Evolutionary conservation across 2,888 invertebrate species (phyloP).

Genomic region (Alloplasta piceator): DNA sequence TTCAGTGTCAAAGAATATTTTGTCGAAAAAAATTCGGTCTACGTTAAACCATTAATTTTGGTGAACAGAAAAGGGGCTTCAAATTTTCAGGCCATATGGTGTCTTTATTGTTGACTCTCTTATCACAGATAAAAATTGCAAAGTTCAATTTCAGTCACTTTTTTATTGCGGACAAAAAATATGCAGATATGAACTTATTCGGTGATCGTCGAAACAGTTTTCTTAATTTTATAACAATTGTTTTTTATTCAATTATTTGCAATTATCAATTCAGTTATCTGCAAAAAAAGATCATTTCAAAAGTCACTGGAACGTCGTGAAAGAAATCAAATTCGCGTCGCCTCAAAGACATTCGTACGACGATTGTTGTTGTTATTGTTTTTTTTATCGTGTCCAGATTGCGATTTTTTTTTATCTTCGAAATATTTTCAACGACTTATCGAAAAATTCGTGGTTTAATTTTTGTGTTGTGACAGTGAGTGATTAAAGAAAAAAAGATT

Average conservation of each 20-base stretch:
- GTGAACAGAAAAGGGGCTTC: neutral
- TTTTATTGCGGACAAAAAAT: no score
- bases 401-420: constrained; percentile 13
- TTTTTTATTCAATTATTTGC: neutral
- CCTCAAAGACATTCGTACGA: neutral
- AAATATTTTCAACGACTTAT: neutral
- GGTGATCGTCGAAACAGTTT: neutral
- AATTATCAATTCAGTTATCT: neutral
- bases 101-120: neutral
- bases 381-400: neutral
- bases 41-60: neutral
- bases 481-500: constrained; percentile 36
- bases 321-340: constrained; percentile 13
- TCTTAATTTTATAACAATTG: neutral
- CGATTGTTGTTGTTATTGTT: constrained; percentile 6
- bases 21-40: neutral
- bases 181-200: neutral
- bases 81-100: neutral
- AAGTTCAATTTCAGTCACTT: neutral
- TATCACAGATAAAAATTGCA: neutral
- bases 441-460: constrained; percentile 10
- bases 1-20: neutral
- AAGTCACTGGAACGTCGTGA: neutral
- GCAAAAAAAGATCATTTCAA: constrained; percentile 16
- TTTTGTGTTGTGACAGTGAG: constrained; percentile 25